Conservation (phyloP, 2,113 vertebrate genomes). For the Peromyscus polionotus region DNA sequence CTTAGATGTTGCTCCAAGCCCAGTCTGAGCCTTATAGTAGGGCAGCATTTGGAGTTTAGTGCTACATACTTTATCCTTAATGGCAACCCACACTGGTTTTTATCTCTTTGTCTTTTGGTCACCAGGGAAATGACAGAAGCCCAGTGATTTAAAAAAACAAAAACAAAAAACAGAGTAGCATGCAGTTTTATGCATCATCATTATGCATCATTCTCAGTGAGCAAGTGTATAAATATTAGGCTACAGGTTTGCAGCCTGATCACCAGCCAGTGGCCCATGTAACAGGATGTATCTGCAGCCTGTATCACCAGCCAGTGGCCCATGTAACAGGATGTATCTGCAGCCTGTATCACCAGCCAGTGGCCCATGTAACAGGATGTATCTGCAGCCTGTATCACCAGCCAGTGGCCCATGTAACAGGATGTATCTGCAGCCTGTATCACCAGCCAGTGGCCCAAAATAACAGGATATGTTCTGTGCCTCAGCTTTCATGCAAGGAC, state of each 20-base stretch:
- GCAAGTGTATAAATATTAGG: background rate
- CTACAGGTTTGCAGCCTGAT: background rate
- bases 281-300: too few relatives aligned
- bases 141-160: background rate
- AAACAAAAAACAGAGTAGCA: background rate
- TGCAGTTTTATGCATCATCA: fast-evolving
- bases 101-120: background rate
- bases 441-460: background rate
- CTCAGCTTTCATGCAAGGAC: fast-evolving
- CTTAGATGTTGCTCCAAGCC: background rate
- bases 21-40: background rate
- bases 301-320: too few relatives aligned
- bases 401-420: background rate
- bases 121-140: background rate
- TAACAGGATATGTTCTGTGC: background rate
- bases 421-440: background rate
- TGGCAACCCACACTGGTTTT: background rate
- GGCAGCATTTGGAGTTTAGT: background rate
- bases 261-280: too few relatives aligned
- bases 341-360: too few relatives aligned
- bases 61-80: fast-evolving
- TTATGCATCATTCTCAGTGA: background rate
- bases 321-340: too few relatives aligned
- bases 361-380: too few relatives aligned
- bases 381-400: background rate